Evolutionary conservation across 2,113 vertebrate species (phyloP), one percentile per base, ranked within the genome.

Genomic region (Leuciscus idus): DNA sequence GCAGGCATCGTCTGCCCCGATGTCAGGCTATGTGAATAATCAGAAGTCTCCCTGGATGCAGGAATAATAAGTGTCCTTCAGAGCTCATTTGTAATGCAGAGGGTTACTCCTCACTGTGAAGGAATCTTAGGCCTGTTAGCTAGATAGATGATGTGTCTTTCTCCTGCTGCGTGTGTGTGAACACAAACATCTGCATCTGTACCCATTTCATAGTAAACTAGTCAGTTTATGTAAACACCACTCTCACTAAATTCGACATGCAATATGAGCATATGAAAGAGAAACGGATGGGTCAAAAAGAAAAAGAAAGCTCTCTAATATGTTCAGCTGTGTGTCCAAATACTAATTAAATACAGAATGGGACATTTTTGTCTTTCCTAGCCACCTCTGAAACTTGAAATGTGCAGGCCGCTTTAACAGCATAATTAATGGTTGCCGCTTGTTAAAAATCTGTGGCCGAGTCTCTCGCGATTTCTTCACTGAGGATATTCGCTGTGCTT

Each of bases 51-150:
- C 74, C 70, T 87, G 84, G 66, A 62, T 87, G 82, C 72, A 11
- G 50, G 78, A 72, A 87, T 86, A 86, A 74, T 88, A 86, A 89
- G 77, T 79, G 62, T 83, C 75, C 76, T 73, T 68, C 61, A 79
- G 33, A 73, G 64, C 86, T 81, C 81, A 84, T 90, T 89, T 89
- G 74, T 84, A 78, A 89, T 89, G 76, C 84, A 89, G 79, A 82
- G 76, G 59, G 86, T 85, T 84, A 70, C 55, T 82, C 59, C 66
- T 43, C 74, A 70, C 59, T 84, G 79, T 83, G 57, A 43, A 83
- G 64, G 76, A 66, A 89, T 79, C 86, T 77, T 28, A 76, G 86
- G 66, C 79, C 83, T 84, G 64, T 70, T 81, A 84, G 43, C 39
- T 57, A 81, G 75, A 82, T 28, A 48, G 76, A 87, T 81, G 80